Evolutionary conservation across 2,797 vertebrate species (phyloP).

Genomic region (Cygnus olor): DNA sequence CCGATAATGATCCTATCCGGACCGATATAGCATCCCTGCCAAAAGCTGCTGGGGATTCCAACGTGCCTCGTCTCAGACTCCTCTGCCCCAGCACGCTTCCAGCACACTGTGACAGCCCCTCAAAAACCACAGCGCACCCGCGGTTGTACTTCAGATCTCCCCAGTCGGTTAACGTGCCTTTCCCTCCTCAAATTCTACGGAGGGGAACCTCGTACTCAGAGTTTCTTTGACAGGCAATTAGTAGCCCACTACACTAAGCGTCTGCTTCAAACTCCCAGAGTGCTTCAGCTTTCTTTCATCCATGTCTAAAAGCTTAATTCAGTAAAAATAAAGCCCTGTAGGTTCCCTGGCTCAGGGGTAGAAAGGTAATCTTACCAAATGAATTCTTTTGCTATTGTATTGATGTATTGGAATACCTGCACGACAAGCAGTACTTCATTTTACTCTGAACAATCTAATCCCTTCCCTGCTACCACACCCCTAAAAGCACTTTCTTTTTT

Average conservation of each 20-base stretch:
- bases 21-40: fast-evolving
- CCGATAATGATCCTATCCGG: neutral
- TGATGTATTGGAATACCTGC: neutral
- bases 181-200: neutral
- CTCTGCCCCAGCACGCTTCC: neutral
- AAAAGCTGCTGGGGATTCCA: neutral
- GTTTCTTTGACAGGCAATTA: neutral
- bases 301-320: neutral
- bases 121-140: neutral
- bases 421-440: neutral
- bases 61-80: no score
- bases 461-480: neutral
- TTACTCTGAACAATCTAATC: neutral
- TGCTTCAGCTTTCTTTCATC: neutral
- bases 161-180: neutral
- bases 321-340: neutral
- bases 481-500: neutral
- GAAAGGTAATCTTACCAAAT: neutral
- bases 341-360: neutral
- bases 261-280: neutral
- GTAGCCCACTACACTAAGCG: neutral
- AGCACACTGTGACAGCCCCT: neutral
- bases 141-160: neutral
- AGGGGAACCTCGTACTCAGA: fast-evolving
- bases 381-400: neutral